phyloP scores from a whole-genome alignment of 2,888 invertebrate species.

The Agrenia bidenticulata region DNA sequence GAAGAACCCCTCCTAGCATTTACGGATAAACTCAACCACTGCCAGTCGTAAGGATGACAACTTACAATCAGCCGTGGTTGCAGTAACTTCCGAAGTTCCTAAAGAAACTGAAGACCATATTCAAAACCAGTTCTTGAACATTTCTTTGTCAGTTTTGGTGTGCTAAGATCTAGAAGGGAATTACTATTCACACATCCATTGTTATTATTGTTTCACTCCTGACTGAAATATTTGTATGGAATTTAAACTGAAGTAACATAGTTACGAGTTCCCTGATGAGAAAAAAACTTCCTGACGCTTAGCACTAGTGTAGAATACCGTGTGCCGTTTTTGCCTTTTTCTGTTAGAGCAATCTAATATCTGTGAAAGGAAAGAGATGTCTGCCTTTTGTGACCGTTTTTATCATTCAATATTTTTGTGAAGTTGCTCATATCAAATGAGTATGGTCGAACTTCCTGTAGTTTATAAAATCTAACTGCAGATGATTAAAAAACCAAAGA shows the following conservation, averaged over 20 bases:
- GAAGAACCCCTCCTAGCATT: slow-evolving; percentile 57
- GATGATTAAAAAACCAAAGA: no score
- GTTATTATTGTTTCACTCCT: no score
- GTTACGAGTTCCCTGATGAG: no score
- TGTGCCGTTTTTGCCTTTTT: slow-evolving; percentile 6
- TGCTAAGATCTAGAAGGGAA: neutral
- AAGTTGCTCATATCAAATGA: no score
- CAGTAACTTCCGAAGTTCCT: neutral
- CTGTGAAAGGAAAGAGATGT: no score
- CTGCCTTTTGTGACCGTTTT: neutral
- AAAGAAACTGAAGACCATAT: neutral
- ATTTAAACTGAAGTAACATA: no score
- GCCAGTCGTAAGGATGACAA: slow-evolving; percentile 2
- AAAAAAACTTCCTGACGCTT: slow-evolving; percentile 1
- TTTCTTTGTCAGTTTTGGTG: slow-evolving; percentile 18
- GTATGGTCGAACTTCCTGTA: no score
- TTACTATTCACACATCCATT: no score
- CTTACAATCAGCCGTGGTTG: slow-evolving; percentile 2
- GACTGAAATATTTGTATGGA: no score
- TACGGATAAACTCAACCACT: slow-evolving; percentile 18
- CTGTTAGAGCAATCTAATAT: neutral
- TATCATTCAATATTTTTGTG: no score
- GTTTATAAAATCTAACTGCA: no score
- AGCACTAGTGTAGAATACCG: neutral
- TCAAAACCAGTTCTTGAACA: slow-evolving; percentile 14